Base-by-base conservation (phyloP, 2,113 vertebrate species). In the Ranitomeya variabilis region DNA sequence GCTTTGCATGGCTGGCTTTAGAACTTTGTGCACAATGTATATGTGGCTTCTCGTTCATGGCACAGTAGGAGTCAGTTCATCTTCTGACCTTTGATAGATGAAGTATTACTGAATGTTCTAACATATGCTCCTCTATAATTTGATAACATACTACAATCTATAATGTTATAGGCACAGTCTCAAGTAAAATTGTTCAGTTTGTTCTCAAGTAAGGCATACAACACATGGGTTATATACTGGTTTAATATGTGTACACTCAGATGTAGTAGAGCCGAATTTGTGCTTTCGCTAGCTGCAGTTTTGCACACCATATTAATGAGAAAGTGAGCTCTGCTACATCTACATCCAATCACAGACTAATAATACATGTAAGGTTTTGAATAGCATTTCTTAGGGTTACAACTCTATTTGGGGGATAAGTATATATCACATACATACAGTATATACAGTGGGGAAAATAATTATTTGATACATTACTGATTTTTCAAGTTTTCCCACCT, bases 1-100 rank as follows among this genome's bases (percentile, higher is more conserved):
- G 89, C 55, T 86, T n/a, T 82, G 16, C 85, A 59, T 51, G 67
- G 79, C n/a, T 64, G 79, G 67, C 60, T 77, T 78, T 54, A 79
- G 51, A 51, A 13, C 69, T 60, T 55, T 15, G n/a, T 88, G 73
- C 26, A 88, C 57, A 85, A 85, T 57, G 66, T 51, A 78, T 77
- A 18, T 23, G 26, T 45, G 45, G 45, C 21, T n/a, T 31, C 54
- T 78, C 59, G 26, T 67, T 4, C 69, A 59, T 78, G 45, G 64
- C 82, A 64, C 19, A 64, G 59, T 37, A 16, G 51, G 37, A n/a
- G 67, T 18, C 21, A 11, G 15, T 67, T 83, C 8, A 21, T n/a
- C 9, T 54, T 71, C 37, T 51, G 16, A 64, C 60, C 60, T n/a
- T 66, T 6, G 10, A 66, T 37, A 45, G 7, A 81, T 16, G 18